Base-by-base conservation (phyloP, 2,888 invertebrate genomes). In the Trimorus sp. region DNA sequence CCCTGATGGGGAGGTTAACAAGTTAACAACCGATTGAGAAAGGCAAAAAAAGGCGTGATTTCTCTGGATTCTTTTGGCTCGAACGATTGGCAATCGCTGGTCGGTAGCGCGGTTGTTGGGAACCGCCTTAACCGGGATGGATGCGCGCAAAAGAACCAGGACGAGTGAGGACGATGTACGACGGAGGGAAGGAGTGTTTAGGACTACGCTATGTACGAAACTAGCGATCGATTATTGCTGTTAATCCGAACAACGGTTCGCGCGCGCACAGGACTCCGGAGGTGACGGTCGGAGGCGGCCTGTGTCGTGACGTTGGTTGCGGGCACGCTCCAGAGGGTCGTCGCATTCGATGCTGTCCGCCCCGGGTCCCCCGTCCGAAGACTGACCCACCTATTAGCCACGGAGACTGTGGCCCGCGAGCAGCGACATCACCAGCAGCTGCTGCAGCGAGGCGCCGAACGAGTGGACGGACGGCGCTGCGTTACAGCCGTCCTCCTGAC, bases 401-500 rank as follows among this genome's bases (percentile, higher is more conserved):
- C 90, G 89, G 84, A 90, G 85, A 65, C 84, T 78, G 71, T 85
- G 85, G n/a, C 85, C 84, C 53, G 85, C 73, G 51, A 86, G 74
- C 58, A 87, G 77, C 36, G 84, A 82, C 66, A 83, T 71, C 85
- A 87, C 84, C 83, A 86, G 85, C 42, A 87, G 70, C 37, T 83
- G 84, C 80, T 87, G 80, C 59, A 87, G 58, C 73, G 85, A 76
- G 62, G 79, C 73, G 65, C 85, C 86, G 79, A 83, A 84, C 60
- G 89, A 84, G 76, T 84, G 81, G 81, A 88, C 40, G 79, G 87
- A 84, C 0, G 89, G 87, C 12, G 89, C 89, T 8, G 92, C 92
- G 91, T 96, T 96, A 91, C 96, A 96, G 75, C 95, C 96, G 84
- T 96, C 95, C 70, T 94, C 93, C 83, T 94, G 93, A 90, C 96